Evolutionary conservation across 2,113 vertebrate species (phyloP).

Genomic region (Arenaria interpres): DNA sequence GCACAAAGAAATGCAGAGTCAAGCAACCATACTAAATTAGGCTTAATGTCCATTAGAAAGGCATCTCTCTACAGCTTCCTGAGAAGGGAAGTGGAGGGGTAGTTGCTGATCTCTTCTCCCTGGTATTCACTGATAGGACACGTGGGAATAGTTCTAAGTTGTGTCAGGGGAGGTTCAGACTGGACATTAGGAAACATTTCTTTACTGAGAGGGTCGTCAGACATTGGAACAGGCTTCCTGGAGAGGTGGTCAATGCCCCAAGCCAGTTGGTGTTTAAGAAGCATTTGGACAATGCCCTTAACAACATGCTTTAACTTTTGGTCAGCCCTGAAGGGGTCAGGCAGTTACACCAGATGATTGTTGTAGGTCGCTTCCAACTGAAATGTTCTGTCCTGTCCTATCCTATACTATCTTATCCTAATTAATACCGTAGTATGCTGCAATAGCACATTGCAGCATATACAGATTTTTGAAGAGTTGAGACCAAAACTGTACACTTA

Average conservation of each 20-base stretch:
- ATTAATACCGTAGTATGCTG: background rate
- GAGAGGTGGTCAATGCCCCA: background rate
- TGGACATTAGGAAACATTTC: background rate
- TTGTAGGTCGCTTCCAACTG: background rate
- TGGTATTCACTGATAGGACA: background rate
- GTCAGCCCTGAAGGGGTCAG: background rate
- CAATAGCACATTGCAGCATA: background rate
- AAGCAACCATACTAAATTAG: background rate
- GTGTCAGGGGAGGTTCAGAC: background rate
- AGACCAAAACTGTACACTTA: background rate
- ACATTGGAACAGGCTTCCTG: background rate
- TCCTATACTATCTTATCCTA: background rate
- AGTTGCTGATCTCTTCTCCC: background rate
- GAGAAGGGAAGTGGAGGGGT: background rate
- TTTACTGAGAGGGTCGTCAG: background rate
- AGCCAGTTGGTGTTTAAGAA: background rate
- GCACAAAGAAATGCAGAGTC: background rate
- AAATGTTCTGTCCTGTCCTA: background rate
- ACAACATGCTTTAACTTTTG: background rate
- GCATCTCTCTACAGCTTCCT: background rate
- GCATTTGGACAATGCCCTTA: background rate
- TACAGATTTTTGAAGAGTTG: background rate
- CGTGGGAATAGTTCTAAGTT: fast-evolving
- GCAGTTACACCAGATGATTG: background rate
- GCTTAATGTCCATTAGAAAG: background rate